phyloP scores from a whole-genome alignment of 2,113 vertebrate genomes.

The Ptyas mucosa region DNA sequence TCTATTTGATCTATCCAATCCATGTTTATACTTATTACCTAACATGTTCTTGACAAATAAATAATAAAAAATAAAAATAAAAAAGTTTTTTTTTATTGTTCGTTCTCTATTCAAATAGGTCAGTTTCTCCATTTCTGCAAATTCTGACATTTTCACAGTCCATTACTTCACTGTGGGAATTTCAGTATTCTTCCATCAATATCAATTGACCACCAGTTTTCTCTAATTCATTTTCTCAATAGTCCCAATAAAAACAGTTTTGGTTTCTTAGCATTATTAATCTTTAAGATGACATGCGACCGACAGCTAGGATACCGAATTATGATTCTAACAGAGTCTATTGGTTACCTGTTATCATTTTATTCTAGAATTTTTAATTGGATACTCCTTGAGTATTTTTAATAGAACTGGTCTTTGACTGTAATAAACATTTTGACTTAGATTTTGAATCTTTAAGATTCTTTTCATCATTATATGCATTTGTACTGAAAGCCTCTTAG shows the following conservation, averaged over 20 bases:
- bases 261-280: background rate
- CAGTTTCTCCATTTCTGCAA: background rate
- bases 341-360: background rate
- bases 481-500: background rate
- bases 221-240: background rate
- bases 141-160: background rate
- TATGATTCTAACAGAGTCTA: background rate
- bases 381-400: background rate
- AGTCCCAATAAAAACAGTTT: background rate
- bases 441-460: background rate
- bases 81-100: background rate
- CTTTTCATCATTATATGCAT: background rate
- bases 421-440: background rate
- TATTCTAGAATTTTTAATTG: background rate
- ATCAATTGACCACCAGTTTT: background rate
- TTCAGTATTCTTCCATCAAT: background rate
- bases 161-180: background rate
- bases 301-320: background rate
- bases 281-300: background rate
- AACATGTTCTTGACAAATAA: no score
- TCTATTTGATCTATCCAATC: no score
- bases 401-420: background rate
- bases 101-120: background rate
- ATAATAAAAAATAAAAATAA: no score
- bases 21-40: no score